Conservation (phyloP, 1,140 invertebrate genomes). For the Lycorma delicatula region DNA sequence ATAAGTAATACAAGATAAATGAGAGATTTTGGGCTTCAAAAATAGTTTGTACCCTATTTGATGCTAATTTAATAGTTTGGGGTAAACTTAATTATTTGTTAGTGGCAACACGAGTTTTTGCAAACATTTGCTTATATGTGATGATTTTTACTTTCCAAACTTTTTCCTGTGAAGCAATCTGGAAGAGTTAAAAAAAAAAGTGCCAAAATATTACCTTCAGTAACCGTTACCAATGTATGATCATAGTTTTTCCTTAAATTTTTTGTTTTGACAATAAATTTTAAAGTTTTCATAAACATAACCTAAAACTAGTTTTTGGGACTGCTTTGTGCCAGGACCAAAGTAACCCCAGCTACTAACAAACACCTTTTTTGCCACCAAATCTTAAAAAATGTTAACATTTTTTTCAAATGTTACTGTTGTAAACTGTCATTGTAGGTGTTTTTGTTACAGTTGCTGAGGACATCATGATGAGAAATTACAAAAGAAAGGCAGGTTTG, state of each 20-base stretch:
- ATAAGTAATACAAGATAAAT: conserved; percentile 16
- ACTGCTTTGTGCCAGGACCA: conserved; percentile 8
- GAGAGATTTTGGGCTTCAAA: conserved; percentile 9
- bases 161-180: conserved; percentile 2
- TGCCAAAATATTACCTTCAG: conserved; percentile 8
- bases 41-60: conserved; percentile 1
- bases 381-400: neutral
- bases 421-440: too few species aligned
- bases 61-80: conserved; percentile 8
- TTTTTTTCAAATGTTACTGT: too few species aligned
- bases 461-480: conserved; percentile 14
- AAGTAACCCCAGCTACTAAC: neutral
- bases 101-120: conserved; percentile 10
- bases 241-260: conserved; percentile 10
- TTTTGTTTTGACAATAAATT: conserved; percentile 10
- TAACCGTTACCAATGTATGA: conserved; percentile 6
- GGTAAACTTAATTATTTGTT: conserved; percentile 14
- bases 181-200: conserved; percentile 2
- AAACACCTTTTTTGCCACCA: too few species aligned
- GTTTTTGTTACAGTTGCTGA: conserved; percentile 16
- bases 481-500: conserved; percentile 6
- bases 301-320: conserved; percentile 11
- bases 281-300: conserved; percentile 1
- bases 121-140: conserved; percentile 3
- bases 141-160: conserved; percentile 10